phyloP scores from a whole-genome alignment of 2,797 vertebrate species.

The Megalops cyprinoides region DNA sequence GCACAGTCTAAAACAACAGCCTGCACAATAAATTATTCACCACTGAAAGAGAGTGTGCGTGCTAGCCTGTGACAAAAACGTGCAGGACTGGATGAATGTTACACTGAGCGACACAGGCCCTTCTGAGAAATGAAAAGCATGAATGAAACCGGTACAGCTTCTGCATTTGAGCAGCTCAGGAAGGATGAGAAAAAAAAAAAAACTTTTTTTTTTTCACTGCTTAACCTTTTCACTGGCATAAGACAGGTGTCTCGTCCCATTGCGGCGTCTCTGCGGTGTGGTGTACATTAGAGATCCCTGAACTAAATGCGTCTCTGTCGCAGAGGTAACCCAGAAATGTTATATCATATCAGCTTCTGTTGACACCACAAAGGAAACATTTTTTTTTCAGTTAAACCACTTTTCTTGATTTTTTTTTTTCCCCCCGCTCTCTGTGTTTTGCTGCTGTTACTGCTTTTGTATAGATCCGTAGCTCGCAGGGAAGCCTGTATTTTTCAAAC shows the following conservation, averaged over 20 bases:
- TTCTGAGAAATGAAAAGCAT: slow-evolving; percentile 38
- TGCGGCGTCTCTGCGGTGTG: slow-evolving; percentile 24
- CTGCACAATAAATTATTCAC: slow-evolving; percentile 71
- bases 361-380: slow-evolving; percentile 61
- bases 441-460: slow-evolving; percentile 46
- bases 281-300: slow-evolving; percentile 58
- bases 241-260: slow-evolving; percentile 63
- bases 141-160: slow-evolving; percentile 38
- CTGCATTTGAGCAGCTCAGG: slow-evolving; percentile 31
- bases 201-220: slow-evolving; percentile 34
- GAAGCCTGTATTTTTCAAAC: slow-evolving; percentile 8
- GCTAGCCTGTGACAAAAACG: slow-evolving; percentile 63
- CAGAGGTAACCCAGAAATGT: slow-evolving; percentile 62
- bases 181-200: slow-evolving; percentile 46
- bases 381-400: background rate
- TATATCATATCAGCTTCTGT: slow-evolving; percentile 52
- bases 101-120: slow-evolving; percentile 54
- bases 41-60: slow-evolving; percentile 53
- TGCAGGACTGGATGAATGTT: slow-evolving; percentile 69
- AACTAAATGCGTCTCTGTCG: slow-evolving; percentile 64
- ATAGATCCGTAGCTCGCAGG: slow-evolving; percentile 61
- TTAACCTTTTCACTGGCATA: slow-evolving; percentile 51
- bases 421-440: slow-evolving; percentile 50
- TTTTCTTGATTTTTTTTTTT: background rate
- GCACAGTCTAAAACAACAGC: slow-evolving; percentile 58